A percentile compares a stretch with the other conserved stretches of the same genome.
Conservation (phyloP, 2,888 invertebrate genomes). For the Crossocerus cetratus region DNA sequence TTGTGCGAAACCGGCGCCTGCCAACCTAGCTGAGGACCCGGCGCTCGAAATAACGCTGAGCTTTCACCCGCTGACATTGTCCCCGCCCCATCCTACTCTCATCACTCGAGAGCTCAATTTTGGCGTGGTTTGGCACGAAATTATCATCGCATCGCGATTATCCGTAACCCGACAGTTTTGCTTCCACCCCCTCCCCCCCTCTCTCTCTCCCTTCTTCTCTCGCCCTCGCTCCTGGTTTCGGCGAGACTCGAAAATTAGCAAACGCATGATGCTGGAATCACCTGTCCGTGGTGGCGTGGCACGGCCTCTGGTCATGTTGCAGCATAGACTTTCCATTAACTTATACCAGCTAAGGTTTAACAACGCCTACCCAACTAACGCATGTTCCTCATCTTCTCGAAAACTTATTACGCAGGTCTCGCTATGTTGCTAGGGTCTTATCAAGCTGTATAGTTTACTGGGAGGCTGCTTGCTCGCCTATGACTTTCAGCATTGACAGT, state of each 20-base stretch:
- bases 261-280: not conserved
- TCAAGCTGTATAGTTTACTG: no score
- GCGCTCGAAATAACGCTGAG: not conserved
- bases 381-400: slow-evolving; percentile 15
- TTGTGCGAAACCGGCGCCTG: not conserved
- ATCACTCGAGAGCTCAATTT: not conserved
- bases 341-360: slow-evolving; percentile 22
- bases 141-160: not conserved
- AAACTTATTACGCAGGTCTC: slow-evolving; percentile 9
- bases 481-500: no score
- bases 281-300: no score
- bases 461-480: no score
- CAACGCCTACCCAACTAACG: slow-evolving; percentile 12
- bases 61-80: not conserved
- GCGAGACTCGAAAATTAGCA: not conserved
- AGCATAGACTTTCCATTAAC: slow-evolving; percentile 35
- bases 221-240: not conserved
- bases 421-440: no score
- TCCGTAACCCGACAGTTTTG: not conserved
- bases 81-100: not conserved
- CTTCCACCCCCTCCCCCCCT: no score
- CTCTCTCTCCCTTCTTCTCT: no score
- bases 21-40: not conserved
- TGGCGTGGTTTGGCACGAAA: not conserved
- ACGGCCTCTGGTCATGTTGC: slow-evolving; percentile 3